Base-by-base conservation (phyloP, 53 echinoderm and acorn worm genomes). In the Paelopatides confundens region DNA sequence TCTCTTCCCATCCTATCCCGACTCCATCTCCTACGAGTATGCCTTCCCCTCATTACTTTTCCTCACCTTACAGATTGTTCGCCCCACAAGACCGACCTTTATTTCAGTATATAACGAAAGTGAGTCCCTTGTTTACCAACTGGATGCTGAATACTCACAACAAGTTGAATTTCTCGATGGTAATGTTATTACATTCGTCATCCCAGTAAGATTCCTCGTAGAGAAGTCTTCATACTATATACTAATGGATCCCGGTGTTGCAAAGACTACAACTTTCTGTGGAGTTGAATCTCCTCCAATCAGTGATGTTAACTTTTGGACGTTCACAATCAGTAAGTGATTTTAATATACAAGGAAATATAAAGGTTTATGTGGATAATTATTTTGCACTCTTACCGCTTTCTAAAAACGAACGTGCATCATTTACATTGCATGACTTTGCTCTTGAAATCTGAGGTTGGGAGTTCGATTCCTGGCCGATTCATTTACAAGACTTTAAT, bases 211-310 rank as follows among this genome's bases (percentile, higher is more conserved):
- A 53, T 5, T 79, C 33, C 52, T 79, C 3, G 54, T 50, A 21
- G 79, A 79, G 33, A 79, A 79, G 32, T 6, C 7, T 26, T 31
- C 79, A 0, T 83, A 83, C 65, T 63, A 38, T 63, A 33, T 83
- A 14, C 65, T 83, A 47, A 83, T 83, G 83, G 65, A 83, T 18
- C 83, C 65, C 30, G 83, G 83, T 4, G 64, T 83, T 3, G 83
- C 37, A 12, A 83, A 28, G 31, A 35, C 40, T 46, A 65, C 63
- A 23, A 37, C 83, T 17, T 83, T 39, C 47, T 83, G 83, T 83
- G 83, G 83, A n/a, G 64, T 65, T n/a, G 83, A 83, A 65, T 83
- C 83, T 38, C 64, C 63, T n/a, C 31, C 65, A 15, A 40, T 83
- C 8, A 65, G 18, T 1, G 65, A 83, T 64, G 35, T 10, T 18